These are phyloP conservation scores for Achatina immaculata DNA, from an alignment of 1,140 invertebrate genomes.

Conservation along the genomic window DNA sequence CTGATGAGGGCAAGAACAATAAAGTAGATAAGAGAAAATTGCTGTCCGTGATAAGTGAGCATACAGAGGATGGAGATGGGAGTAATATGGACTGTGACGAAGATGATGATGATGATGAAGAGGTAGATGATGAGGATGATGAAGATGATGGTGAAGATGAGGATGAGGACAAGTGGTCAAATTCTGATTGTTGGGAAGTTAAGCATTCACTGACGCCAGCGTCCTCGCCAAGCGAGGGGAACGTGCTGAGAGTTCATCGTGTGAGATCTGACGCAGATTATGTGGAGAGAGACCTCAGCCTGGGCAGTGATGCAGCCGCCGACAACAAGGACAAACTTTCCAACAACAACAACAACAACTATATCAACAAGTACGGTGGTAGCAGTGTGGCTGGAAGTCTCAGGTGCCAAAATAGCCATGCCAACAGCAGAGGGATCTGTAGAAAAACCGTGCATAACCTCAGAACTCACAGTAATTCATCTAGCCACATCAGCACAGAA, in stretches of 20 bases:
- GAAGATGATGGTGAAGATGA: not conserved
- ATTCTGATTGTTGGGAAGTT: slow-evolving; percentile 30
- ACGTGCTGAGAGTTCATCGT: slow-evolving; percentile 29
- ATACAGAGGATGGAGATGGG: not conserved
- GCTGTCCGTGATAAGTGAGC: not conserved
- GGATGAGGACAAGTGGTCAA: slow-evolving; percentile 21
- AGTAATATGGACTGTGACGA: not conserved
- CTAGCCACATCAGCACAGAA: not conserved
- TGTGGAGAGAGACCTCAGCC: slow-evolving; percentile 1
- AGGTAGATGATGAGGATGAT: slow-evolving; percentile 32
- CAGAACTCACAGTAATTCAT: not conserved
- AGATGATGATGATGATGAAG: not conserved
- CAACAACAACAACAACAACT: not conserved
- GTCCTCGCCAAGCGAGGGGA: slow-evolving; percentile 11
- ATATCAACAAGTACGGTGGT: not conserved
- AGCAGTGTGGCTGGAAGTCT: not conserved
- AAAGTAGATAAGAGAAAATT: not conserved
- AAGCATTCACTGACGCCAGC: slow-evolving; percentile 5
- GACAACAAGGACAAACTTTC: not conserved
- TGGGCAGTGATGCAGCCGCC: not conserved
- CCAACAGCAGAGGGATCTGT: not conserved
- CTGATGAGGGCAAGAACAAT: not conserved
- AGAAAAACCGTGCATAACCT: not conserved
- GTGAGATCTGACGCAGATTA: slow-evolving; percentile 28
- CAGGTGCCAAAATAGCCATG: not conserved